Evolutionary conservation across 2,113 vertebrate genomes (phyloP).

Genomic region (Prunella himalayana): DNA sequence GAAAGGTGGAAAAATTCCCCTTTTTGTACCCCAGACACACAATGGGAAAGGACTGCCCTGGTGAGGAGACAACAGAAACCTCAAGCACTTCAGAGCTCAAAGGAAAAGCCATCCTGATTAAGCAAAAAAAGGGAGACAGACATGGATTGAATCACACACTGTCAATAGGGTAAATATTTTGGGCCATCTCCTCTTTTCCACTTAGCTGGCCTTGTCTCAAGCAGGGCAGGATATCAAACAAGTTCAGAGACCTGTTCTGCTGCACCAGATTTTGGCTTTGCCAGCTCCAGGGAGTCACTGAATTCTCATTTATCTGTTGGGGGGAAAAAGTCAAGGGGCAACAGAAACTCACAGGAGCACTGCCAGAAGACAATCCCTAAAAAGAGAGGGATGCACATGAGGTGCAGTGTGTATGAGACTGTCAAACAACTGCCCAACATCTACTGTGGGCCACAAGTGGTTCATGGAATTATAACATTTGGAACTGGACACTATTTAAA

Average conservation of each 20-base stretch:
- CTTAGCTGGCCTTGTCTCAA: neutral
- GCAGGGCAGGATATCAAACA: neutral
- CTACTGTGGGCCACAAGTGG: neutral
- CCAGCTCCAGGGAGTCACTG: neutral
- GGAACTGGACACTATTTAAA: neutral
- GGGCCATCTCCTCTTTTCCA: neutral
- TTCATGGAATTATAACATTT: neutral
- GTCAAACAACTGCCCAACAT: neutral
- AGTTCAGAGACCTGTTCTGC: neutral
- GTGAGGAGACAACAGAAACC: neutral
- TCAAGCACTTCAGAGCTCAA: neutral
- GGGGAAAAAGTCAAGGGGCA: neutral
- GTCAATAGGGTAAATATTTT: neutral
- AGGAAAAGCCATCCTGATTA: neutral
- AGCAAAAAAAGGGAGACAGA: neutral
- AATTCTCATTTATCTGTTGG: neutral
- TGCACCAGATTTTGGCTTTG: neutral
- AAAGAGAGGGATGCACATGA: neutral
- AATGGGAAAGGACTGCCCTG: neutral
- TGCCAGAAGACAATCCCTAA: neutral
- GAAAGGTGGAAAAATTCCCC: neutral
- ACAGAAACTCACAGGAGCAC: neutral
- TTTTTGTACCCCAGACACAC: neutral
- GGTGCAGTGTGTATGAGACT: neutral
- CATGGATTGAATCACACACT: fast-evolving